Evolutionary conservation across 1,140 invertebrate species (phyloP), one percentile per base, ranked within the genome.

Genomic region (Matsumurasca onukii): DNA sequence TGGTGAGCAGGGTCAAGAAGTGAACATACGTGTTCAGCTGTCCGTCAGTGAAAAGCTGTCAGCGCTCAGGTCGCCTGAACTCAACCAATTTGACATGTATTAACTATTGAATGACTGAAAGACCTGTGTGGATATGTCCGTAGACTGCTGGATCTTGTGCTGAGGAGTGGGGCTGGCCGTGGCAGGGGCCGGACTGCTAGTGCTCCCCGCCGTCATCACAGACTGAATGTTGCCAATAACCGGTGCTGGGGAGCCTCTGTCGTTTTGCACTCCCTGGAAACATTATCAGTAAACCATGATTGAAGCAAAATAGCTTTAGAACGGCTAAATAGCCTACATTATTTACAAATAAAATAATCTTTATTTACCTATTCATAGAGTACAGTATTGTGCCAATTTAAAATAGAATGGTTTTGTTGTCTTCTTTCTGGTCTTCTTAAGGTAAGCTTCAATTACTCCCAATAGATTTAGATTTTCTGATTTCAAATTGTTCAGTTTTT

Each of bases 211-310:
- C 9, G 31, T 24, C 39, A 66, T 24, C 20, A 68, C 52, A 20
- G 66, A 57, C 55, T 57, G 66, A 15, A 68, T 31, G 25, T 57
- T 68, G n/a, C 66, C 52, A 13, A 68, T n/a, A 9, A 25, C 30
- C 5, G 66, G 66, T 59, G 51, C 66, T 2, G 66, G 66, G 1
- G 66, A 68, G 29, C 13, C 51, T 57, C 49, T 68, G 0, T 68
- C 66, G 52, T 39, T 65, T 25, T 65, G 62, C 34, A 39, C 34
- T 9, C 34, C n/a, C 24, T 3, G 3, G n/a, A 51, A 17, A 51
- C 49, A 20, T 22, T 51, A 51, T 3, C n/a, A 51, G 24, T 20
- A 51, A 45, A 45, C n/a, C 9, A 45, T 12, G n/a, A 9, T 45
- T 45, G n/a, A 45, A 45, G 9, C n/a, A 45, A 45, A 45, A 45